Conservation (phyloP, 2,113 vertebrate genomes). For the Forbesichthys papilliferus region DNA sequence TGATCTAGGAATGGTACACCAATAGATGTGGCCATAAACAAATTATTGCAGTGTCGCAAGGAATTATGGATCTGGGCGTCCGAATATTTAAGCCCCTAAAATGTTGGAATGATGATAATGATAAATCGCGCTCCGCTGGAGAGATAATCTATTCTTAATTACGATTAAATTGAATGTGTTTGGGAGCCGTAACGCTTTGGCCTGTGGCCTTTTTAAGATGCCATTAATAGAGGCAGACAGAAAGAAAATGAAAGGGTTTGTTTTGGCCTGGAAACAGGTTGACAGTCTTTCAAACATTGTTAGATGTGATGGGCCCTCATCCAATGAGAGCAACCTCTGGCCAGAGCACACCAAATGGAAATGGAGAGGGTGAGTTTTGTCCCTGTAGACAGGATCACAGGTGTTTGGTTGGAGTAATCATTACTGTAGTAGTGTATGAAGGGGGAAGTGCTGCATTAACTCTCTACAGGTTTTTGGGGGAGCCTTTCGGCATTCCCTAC, state of each 20-base stretch:
- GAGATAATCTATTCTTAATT: slow-evolving; percentile 77
- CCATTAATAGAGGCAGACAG: slow-evolving; percentile 48
- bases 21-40: slow-evolving; percentile 62
- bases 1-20: slow-evolving; percentile 55
- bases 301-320: slow-evolving; percentile 50
- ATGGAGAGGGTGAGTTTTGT: slow-evolving; percentile 46
- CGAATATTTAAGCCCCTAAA: slow-evolving; percentile 65
- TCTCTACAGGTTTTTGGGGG: no score
- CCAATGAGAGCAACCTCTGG: slow-evolving; percentile 35
- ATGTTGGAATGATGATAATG: slow-evolving; percentile 66
- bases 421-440: slow-evolving; percentile 15
- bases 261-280: slow-evolving; percentile 49
- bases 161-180: slow-evolving; percentile 69
- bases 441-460: neutral
- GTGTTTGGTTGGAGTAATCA: slow-evolving; percentile 13
- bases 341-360: slow-evolving; percentile 50
- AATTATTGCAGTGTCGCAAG: slow-evolving; percentile 63
- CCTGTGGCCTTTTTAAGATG: slow-evolving; percentile 54
- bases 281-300: slow-evolving; percentile 64
- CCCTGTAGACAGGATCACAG: slow-evolving; percentile 27
- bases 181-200: slow-evolving; percentile 45
- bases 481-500: no score
- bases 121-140: slow-evolving; percentile 56
- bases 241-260: slow-evolving; percentile 40
- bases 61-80: slow-evolving; percentile 65